Evolutionary conservation across 2,113 vertebrate species (phyloP).

Genomic region (Agelaius phoeniceus): DNA sequence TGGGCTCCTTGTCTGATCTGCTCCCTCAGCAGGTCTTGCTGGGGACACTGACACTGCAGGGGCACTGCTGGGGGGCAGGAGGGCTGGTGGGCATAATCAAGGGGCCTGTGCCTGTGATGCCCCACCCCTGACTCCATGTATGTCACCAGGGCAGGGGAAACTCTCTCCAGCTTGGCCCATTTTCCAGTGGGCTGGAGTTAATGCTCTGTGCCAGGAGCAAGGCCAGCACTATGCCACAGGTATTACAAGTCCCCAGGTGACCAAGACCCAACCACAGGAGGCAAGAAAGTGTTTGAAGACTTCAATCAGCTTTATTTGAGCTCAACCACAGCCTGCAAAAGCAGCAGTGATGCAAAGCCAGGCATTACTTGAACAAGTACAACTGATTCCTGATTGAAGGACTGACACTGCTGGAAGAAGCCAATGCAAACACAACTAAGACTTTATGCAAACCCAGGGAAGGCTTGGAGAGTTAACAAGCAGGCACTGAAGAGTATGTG

Average conservation of each 20-base stretch:
- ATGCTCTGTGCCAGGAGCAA: not conserved
- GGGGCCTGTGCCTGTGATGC: not conserved
- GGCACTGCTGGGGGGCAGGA: not conserved
- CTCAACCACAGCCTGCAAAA: not conserved
- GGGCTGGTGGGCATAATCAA: not conserved
- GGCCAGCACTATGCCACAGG: not conserved
- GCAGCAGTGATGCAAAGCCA: not conserved
- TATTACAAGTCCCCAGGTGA: not conserved
- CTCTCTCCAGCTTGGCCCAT: not conserved
- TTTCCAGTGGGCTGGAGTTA: not conserved
- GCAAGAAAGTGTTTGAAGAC: not conserved
- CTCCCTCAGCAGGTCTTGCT: not conserved
- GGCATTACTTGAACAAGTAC: not conserved
- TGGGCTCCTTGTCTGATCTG: not conserved
- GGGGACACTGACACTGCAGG: rapidly evolving
- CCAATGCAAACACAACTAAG: not conserved
- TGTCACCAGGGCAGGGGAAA: not conserved
- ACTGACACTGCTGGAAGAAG: not conserved
- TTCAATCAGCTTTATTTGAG: slow-evolving; percentile 6
- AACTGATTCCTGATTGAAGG: not conserved
- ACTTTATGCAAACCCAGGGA: not conserved
- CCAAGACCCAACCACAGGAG: not conserved
- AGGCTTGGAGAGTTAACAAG: not conserved
- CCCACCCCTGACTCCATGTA: rapidly evolving
- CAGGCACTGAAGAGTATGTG: not conserved